phyloP scores from a whole-genome alignment of 1,140 invertebrate species.

The Pseudomyrmex concolor region DNA sequence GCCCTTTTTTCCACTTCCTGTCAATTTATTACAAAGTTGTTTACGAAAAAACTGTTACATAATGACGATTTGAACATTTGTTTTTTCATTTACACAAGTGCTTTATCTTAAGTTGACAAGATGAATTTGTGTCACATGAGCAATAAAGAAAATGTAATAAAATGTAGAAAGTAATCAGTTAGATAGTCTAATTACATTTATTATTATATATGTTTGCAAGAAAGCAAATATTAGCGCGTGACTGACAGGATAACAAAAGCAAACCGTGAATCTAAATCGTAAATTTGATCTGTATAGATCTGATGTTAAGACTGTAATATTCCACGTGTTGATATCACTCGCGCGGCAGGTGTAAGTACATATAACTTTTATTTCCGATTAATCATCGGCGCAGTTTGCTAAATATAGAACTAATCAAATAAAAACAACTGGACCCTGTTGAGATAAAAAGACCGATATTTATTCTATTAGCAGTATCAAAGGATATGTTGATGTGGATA shows the following conservation, averaged over 20 bases:
- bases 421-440: not conserved
- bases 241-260: no score
- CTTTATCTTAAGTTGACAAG: not conserved
- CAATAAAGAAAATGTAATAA: not conserved
- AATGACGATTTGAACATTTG: conserved; percentile 1
- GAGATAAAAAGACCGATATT: no score
- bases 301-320: conserved; percentile 10
- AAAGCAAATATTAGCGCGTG: no score
- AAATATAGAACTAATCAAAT: not conserved
- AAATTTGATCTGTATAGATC: not conserved
- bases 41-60: not conserved
- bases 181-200: not conserved
- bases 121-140: not conserved
- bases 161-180: not conserved
- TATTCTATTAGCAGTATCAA: no score
- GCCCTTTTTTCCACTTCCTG: not conserved
- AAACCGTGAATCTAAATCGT: no score
- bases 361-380: not conserved
- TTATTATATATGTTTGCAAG: not conserved
- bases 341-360: not conserved
- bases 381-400: not conserved
- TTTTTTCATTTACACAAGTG: conserved; percentile 12
- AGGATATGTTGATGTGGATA: not conserved
- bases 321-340: not conserved
- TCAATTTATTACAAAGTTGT: not conserved